Conservation (phyloP, 2,797 vertebrate genomes). For the Falco berigora region DNA sequence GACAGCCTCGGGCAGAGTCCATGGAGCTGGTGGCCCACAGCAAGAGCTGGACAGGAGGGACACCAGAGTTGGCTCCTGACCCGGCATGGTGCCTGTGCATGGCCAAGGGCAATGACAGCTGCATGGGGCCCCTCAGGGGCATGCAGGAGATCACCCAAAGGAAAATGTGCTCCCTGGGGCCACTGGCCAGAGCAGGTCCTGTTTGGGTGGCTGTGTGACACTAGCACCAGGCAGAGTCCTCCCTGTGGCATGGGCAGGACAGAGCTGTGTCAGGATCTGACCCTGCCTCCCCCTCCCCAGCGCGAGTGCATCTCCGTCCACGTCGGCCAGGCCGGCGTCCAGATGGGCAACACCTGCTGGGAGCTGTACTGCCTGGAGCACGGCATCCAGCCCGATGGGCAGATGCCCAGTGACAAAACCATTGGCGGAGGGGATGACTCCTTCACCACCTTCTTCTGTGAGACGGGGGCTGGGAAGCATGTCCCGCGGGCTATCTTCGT, state of each 20-base stretch:
- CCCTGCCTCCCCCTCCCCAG: neutral
- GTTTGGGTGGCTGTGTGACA: neutral
- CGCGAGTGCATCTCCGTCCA: constrained; percentile 43
- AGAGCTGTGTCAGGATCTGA: neutral
- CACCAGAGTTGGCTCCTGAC: neutral
- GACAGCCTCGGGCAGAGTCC: neutral
- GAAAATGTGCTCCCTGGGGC: neutral
- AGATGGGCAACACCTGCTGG: constrained; percentile 70
- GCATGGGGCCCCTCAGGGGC: neutral
- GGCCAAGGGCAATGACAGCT: neutral
- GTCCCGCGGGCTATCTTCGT: constrained; percentile 89
- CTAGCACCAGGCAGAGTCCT: neutral
- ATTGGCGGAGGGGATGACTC: constrained; percentile 76
- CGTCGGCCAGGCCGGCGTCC: constrained; percentile 62
- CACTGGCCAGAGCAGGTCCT: neutral
- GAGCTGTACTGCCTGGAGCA: constrained; percentile 68
- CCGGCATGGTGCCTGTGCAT: rapidly evolving
- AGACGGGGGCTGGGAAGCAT: constrained; percentile 87
- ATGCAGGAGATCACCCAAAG: neutral
- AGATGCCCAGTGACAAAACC: constrained; percentile 82
- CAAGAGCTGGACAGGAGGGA: neutral
- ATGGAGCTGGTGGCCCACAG: neutral
- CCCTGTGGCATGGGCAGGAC: neutral
- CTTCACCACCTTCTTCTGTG: constrained; percentile 86
- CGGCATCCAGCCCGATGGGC: constrained; percentile 68